Conservation (phyloP, 2,797 vertebrate species). For the Poecile montanus region DNA sequence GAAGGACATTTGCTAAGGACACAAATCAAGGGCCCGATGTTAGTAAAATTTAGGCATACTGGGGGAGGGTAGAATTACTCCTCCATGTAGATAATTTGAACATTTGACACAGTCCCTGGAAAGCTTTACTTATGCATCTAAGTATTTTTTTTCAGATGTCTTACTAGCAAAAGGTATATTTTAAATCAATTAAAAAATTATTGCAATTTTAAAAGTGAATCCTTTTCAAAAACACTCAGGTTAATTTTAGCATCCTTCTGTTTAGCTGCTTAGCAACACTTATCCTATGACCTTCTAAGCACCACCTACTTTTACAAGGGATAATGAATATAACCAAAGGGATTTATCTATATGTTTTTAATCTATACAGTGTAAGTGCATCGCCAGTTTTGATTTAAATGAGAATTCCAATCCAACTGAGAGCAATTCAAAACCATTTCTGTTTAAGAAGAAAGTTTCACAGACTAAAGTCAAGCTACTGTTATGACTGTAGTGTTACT, state of each 20-base stretch:
- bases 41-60: not conserved
- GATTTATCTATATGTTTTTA: conserved; percentile 70
- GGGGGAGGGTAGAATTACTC: not conserved
- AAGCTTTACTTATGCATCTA: not conserved
- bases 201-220: conserved; percentile 70
- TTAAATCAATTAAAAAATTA: conserved; percentile 34
- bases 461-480: not conserved
- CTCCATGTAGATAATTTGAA: not conserved
- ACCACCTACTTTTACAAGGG: conserved; percentile 84
- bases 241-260: conserved; percentile 87
- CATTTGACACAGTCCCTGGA: not conserved
- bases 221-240: conserved; percentile 74
- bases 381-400: not conserved
- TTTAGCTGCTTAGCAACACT: conserved; percentile 87
- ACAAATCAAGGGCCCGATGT: not conserved
- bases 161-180: conserved; percentile 9
- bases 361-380: not conserved
- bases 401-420: not conserved
- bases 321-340: conserved; percentile 81
- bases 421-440: not conserved
- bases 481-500: not conserved
- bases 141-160: not conserved
- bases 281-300: conserved; percentile 86
- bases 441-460: not conserved
- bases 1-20: conserved; percentile 46